These are phyloP conservation scores for Silurus glanis DNA, from an alignment of 2,113 vertebrate species.

Conservation along the genomic window DNA sequence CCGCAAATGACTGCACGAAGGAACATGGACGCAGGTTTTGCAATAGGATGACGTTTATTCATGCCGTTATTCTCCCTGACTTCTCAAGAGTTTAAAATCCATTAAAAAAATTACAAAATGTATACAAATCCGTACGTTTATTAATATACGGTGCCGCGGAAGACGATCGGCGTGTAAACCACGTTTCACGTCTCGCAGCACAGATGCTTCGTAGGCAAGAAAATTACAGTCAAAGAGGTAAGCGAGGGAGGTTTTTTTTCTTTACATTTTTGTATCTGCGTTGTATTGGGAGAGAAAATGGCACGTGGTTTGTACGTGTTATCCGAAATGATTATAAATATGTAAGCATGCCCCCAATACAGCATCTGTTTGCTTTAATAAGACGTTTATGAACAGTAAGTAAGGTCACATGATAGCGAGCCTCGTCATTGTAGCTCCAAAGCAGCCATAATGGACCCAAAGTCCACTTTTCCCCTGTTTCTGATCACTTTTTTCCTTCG, in stretches of 20 bases:
- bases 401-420: constrained; percentile 11
- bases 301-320: neutral
- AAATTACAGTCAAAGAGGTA: neutral
- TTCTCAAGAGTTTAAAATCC: neutral
- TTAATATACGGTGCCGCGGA: neutral
- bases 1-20: neutral
- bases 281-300: neutral
- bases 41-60: constrained; percentile 13
- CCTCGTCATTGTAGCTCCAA: constrained; percentile 12
- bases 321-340: constrained; percentile 23
- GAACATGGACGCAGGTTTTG: neutral
- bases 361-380: constrained; percentile 34
- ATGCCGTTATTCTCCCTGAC: constrained; percentile 12
- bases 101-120: constrained; percentile 29
- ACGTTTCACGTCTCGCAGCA: neutral
- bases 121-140: constrained; percentile 29
- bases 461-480: neutral
- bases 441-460: constrained; percentile 13
- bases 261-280: neutral
- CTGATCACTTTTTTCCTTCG: neutral
- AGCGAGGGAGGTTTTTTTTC: neutral
- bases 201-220: constrained; percentile 1
- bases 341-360: constrained; percentile 7
- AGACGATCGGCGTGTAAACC: neutral
- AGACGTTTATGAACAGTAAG: constrained; percentile 22